Conservation (phyloP, 2,113 vertebrate genomes). For the Ptilorrhoa leucosticta region DNA sequence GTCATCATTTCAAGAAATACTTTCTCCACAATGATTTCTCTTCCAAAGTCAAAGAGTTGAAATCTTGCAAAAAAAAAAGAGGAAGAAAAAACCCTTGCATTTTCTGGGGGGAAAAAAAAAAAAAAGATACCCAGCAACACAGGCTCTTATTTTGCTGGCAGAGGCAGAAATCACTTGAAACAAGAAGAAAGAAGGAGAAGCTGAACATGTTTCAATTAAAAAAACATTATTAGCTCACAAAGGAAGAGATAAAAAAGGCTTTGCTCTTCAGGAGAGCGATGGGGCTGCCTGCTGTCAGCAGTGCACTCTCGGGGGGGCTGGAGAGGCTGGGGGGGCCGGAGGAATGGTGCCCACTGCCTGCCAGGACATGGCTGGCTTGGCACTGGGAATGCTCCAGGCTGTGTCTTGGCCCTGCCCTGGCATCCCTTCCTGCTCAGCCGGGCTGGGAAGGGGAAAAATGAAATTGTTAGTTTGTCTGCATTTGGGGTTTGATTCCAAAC, state of each 20-base stretch:
- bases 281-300: not conserved
- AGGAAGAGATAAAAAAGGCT: not conserved
- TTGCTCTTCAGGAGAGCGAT: not conserved
- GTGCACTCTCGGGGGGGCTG: not conserved
- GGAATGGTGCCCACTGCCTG: rapidly evolving
- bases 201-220: conserved; percentile 22
- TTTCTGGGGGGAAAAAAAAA: not conserved
- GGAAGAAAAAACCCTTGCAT: not conserved
- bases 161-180: conserved; percentile 37
- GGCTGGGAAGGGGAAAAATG: not conserved
- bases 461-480: rapidly evolving
- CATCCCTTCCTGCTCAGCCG: rapidly evolving
- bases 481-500: not conserved
- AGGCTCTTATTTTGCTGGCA: conserved; percentile 34
- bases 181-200: conserved; percentile 27
- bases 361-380: not conserved
- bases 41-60: conserved; percentile 18
- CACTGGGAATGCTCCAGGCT: not conserved
- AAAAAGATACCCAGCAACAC: not conserved
- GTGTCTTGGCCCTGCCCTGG: rapidly evolving
- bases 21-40: conserved; percentile 30
- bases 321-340: rapidly evolving
- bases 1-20: conserved; percentile 58
- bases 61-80: conserved; percentile 3
- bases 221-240: conserved; percentile 3